phyloP scores from a whole-genome alignment of 2,113 vertebrate genomes.

The Tachuris rubrigastra region DNA sequence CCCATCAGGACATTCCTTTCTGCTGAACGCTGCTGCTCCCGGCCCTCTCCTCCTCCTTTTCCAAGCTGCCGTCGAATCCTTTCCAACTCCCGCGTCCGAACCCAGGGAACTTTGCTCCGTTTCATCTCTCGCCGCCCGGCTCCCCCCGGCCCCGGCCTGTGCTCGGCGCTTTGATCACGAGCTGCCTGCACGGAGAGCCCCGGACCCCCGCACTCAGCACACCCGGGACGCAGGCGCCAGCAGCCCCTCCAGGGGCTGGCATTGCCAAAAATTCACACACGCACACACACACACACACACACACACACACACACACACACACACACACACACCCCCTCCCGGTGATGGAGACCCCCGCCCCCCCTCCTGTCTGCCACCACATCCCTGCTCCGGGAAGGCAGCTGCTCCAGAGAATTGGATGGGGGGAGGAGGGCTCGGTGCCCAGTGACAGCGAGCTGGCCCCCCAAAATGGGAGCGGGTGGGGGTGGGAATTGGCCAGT shows the following conservation, averaged over 20 bases:
- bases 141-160: neutral
- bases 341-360: neutral
- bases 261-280: neutral
- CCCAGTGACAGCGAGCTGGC: neutral
- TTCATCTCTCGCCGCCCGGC: slow-evolving; percentile 12
- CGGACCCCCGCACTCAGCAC: neutral
- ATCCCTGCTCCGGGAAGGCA: neutral
- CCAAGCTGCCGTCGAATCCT: slow-evolving; percentile 54
- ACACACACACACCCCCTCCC: neutral
- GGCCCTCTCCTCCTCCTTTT: slow-evolving; percentile 48
- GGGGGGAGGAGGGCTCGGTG: neutral
- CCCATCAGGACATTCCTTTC: slow-evolving; percentile 67
- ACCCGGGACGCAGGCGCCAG: neutral
- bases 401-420: neutral
- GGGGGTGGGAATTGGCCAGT: fast-evolving
- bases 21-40: slow-evolving; percentile 56
- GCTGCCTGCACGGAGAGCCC: neutral
- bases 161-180: neutral
- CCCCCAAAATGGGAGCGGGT: neutral
- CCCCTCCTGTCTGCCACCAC: neutral
- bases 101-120: slow-evolving; percentile 40
- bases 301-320: neutral
- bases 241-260: neutral
- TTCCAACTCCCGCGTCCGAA: slow-evolving; percentile 49
- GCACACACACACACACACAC: too few relatives aligned